Evolutionary conservation across 2,113 vertebrate genomes (phyloP), one percentile per base, ranked within the genome.

Genomic region (Mastomys coucha): DNA sequence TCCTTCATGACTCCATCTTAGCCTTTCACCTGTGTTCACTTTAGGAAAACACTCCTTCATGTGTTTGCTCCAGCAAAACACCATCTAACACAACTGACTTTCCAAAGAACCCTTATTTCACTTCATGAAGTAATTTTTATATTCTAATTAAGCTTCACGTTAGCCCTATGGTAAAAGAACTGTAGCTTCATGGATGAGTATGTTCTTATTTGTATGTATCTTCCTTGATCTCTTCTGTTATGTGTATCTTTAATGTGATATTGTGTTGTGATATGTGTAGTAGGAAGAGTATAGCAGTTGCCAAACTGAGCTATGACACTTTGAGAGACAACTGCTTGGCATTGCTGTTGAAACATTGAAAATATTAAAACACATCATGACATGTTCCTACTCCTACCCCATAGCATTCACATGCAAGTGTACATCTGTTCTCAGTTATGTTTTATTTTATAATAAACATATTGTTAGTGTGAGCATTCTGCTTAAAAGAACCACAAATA

Each of bases 141-240:
- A 12, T 85, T 69, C 33, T 90, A 72, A 91, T 69, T 73, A 95
- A 95, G 73, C 7, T 11, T 67, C n/a, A 2, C 86, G 72, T 36
- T 14, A 81, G 84, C 22, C 22, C 80, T 82, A 69, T 36, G 16
- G 45, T 69, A 85, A 67, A 94, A 94, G 56, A 63, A 88, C 31
- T 60, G 2, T 53, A 78, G 39, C 4, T 65, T 10, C 19, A 72
- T 93, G 12, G 33, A 9, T 58, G 20, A n/a, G 33, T 53, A 16
- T 58, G 33, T 81, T 22, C 5, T 81, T 14, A 81, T 36, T 81
- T 58, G 36, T 60, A 16, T 26, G 24, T 16, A 16, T 63, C 6
- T 77, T n/a, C 80, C 96, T 92, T n/a, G 12, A 28, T 96, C 31
- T 87, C n/a, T 91, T 88, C 9, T 93, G 28, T 84, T 90, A 69